phyloP scores from a whole-genome alignment of 2,888 invertebrate species.

The Cephonodes hylas region DNA sequence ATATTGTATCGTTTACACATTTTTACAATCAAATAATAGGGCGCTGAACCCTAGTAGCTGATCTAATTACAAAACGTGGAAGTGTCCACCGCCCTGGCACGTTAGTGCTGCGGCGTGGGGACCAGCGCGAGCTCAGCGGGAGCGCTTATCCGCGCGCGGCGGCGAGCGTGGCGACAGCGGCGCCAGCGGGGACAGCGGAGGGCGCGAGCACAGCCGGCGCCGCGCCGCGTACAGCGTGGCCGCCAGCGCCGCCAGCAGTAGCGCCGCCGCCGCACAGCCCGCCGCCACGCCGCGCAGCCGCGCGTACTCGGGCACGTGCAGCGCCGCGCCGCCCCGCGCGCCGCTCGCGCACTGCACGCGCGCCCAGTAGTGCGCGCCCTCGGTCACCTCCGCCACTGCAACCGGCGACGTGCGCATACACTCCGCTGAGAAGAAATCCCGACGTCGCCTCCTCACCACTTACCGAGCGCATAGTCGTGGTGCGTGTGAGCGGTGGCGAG shows the following conservation, averaged over 20 bases:
- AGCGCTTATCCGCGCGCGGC: neutral
- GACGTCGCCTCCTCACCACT: slow-evolving; percentile 15
- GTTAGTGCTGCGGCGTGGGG: neutral
- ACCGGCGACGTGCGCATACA: neutral
- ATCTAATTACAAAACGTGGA: neutral
- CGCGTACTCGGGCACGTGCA: slow-evolving; percentile 86
- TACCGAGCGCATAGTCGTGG: slow-evolving; percentile 84
- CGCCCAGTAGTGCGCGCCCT: slow-evolving; percentile 87
- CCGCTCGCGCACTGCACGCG: slow-evolving; percentile 86
- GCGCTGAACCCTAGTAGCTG: neutral
- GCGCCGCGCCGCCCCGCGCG: slow-evolving; percentile 82
- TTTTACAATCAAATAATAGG: neutral
- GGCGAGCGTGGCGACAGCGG: slow-evolving; percentile 18
- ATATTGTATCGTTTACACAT: neutral
- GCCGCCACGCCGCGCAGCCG: slow-evolving; percentile 86
- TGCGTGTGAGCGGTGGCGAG: slow-evolving; percentile 86
- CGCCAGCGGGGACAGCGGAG: slow-evolving; percentile 24
- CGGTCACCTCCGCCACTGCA: slow-evolving; percentile 85
- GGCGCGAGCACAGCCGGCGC: slow-evolving; percentile 41
- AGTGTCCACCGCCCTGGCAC: neutral
- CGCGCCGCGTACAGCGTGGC: slow-evolving; percentile 78
- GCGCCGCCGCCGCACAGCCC: slow-evolving; percentile 85
- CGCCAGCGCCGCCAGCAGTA: slow-evolving; percentile 84
- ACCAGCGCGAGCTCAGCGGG: neutral
- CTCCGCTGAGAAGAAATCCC: neutral